These are phyloP conservation scores for Drosophila bocki DNA, from an alignment of 1,140 invertebrate genomes.

Conservation along the genomic window DNA sequence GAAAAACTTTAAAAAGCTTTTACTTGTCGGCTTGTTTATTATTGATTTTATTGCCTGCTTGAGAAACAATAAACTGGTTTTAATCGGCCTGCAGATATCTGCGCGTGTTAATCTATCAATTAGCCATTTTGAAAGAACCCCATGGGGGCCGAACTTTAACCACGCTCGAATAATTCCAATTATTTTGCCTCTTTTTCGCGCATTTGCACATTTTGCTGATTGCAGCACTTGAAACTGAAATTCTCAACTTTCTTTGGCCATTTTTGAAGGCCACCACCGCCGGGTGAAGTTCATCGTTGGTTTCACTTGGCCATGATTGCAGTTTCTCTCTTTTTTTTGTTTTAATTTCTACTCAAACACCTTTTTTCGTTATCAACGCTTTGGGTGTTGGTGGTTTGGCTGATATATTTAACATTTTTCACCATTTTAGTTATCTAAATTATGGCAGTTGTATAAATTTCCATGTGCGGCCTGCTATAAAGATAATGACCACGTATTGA, in stretches of 20 bases:
- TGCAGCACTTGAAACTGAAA: conserved; percentile 39
- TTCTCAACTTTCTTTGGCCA: conserved; percentile 55
- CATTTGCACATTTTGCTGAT: conserved; percentile 41
- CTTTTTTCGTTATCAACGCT: conserved; percentile 50
- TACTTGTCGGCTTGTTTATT: background rate
- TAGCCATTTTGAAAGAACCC: conserved; percentile 21
- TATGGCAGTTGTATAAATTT: conserved; percentile 33
- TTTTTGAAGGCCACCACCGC: conserved; percentile 48
- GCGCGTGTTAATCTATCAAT: conserved; percentile 45
- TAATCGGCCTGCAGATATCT: conserved; percentile 31
- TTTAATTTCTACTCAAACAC: conserved; percentile 4
- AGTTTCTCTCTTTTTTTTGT: conserved; percentile 35
- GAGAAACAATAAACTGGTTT: conserved; percentile 33
- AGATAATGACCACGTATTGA: conserved; percentile 60
- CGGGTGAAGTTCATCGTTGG: conserved; percentile 57
- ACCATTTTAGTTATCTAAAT: conserved; percentile 63
- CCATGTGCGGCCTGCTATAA: conserved; percentile 44
- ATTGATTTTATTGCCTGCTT: conserved; percentile 3
- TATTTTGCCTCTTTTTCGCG: conserved; percentile 17
- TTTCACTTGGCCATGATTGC: conserved; percentile 31
- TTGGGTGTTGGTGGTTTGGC: conserved; percentile 7
- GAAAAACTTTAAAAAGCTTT: conserved; percentile 16
- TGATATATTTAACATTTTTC: conserved; percentile 49
- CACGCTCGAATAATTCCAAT: conserved; percentile 38
- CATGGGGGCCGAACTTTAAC: conserved; percentile 30